These are phyloP conservation scores for Ammodytes dubius DNA, from an alignment of 2,113 vertebrate species.

Conservation along the genomic window DNA sequence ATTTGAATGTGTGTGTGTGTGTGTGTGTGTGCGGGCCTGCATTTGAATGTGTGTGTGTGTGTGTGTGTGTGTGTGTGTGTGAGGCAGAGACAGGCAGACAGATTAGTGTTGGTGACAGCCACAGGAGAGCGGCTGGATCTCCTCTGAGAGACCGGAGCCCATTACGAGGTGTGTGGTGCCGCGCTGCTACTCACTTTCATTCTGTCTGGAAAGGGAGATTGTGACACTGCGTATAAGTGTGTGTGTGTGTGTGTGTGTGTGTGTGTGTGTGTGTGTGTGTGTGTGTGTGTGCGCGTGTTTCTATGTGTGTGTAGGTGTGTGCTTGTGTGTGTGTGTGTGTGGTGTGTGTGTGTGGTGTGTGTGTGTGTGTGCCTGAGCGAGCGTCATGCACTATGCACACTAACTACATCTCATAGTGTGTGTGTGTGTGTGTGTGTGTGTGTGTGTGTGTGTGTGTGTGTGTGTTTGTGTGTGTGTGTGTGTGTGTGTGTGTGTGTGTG, in stretches of 20 bases:
- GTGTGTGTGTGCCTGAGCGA: too few relatives aligned
- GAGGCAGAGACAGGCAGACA: slow-evolving; percentile 25
- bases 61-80: slow-evolving; percentile 11
- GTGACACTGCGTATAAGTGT: slow-evolving; percentile 41
- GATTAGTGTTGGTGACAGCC: slow-evolving; percentile 67
- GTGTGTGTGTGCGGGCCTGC: background rate
- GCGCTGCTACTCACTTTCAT: slow-evolving; percentile 65
- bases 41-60: background rate
- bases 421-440: slow-evolving; percentile 28
- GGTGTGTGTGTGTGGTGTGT: background rate
- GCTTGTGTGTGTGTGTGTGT: too few relatives aligned
- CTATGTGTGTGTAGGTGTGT: too few relatives aligned
- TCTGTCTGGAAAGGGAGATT: slow-evolving; percentile 59
- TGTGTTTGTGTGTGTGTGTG: slow-evolving; percentile 32
- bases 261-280: slow-evolving; percentile 12
- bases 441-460: slow-evolving; percentile 13
- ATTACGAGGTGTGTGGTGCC: slow-evolving; percentile 78
- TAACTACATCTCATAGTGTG: background rate
- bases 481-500: slow-evolving; percentile 55
- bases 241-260: slow-evolving; percentile 22
- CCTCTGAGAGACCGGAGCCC: slow-evolving; percentile 66
- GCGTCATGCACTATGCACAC: slow-evolving; percentile 39
- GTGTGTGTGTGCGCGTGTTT: background rate
- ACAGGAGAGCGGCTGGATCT: slow-evolving; percentile 58
- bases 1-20: background rate